Evolutionary conservation across 2,797 vertebrate genomes (phyloP), one percentile per base, ranked within the genome.

Genomic region (Molossus molossus): DNA sequence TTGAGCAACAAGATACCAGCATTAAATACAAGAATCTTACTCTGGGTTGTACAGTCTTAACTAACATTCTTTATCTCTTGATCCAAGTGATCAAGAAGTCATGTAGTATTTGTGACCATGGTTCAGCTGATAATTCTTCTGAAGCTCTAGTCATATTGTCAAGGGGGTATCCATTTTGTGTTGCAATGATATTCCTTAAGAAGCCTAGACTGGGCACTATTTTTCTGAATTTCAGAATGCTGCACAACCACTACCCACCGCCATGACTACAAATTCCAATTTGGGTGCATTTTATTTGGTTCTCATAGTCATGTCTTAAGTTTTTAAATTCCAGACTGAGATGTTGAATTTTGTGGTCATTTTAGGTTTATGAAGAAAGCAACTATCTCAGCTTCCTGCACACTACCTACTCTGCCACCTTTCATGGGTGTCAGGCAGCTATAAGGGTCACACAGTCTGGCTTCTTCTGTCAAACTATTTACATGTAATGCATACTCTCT

Each of bases 161-260:
- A 6, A 29, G 15, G 4, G 4, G 23, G 12, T 1, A 3, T 20
- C 33, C 17, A 23, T 64, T 87, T 58, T 53, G 45, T 87, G 57
- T 45, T 58, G 23, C 53, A 65, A 5, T 73, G 15, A 4, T 69
- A 21, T 29, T 82, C n/a, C 57, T 65, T 81, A 88, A 55, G 25
- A 91, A 89, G 11, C 3, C 9, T 27, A 8, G 4, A 9, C n/a
- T 89, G 23, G 9, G 10, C 0, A 12, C 40, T 86, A 7, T 37
- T 90, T 55, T 93, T 92, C 33, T 33, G 67, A 29, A 80, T n/a
- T 84, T 75, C 48, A 64, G 64, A 94, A 50, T 75, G 23, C 48
- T 60, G 53, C 4, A 29, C 23, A 76, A 37, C 29, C 6, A 29
- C 4, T 33, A 53, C 5, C 62, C 18, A 48, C 9, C 13, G 57